Evolutionary conservation across 2,113 vertebrate genomes (phyloP).

Genomic region (Typhlomys cinereus): DNA sequence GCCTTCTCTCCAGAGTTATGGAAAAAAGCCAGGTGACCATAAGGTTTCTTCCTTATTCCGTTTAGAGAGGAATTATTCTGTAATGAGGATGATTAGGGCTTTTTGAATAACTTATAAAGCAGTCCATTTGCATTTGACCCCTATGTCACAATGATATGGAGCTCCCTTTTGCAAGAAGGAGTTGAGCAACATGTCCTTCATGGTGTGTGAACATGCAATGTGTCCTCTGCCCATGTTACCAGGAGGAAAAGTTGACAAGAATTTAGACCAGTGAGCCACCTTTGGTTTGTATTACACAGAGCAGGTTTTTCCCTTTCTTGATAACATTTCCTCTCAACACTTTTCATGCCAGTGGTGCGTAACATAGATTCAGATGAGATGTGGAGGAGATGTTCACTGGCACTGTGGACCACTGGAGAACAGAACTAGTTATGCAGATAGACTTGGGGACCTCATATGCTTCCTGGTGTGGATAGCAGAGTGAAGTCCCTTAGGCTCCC

Average conservation of each 20-base stretch:
- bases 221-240: background rate
- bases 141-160: background rate
- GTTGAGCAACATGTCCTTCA: background rate
- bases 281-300: background rate
- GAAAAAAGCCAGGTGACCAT: background rate
- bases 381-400: slow-evolving; percentile 27
- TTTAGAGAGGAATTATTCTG: background rate
- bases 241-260: background rate
- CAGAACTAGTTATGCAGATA: background rate
- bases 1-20: background rate
- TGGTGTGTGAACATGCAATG: background rate
- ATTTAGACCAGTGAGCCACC: background rate
- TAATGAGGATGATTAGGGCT: no score
- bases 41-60: background rate
- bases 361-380: slow-evolving; percentile 48
- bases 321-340: background rate
- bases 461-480: background rate
- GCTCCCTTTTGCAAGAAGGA: background rate
- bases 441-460: slow-evolving; percentile 39
- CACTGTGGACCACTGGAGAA: slow-evolving; percentile 24
- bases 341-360: background rate
- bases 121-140: background rate
- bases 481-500: background rate
- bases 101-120: no score
- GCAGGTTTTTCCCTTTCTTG: background rate